Conservation (phyloP, 1,140 invertebrate species). For the Drosophila nikananu region DNA sequence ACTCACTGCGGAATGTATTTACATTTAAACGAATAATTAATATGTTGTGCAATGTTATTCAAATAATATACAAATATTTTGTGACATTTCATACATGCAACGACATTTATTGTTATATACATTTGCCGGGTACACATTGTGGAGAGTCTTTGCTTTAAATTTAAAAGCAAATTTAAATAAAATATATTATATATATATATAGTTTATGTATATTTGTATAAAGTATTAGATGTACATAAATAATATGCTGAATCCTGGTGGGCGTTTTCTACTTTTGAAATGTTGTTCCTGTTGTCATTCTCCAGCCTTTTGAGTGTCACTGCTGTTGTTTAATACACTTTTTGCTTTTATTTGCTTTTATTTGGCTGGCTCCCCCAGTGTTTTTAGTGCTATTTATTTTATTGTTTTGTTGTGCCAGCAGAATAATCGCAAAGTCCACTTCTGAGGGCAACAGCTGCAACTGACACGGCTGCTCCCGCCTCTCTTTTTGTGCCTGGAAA, state of each 20-base stretch:
- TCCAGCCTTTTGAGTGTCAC: neutral
- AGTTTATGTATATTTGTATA: neutral
- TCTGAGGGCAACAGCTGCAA: constrained; percentile 35
- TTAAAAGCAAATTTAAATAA: too few relatives aligned
- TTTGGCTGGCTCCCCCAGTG: neutral
- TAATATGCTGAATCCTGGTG: neutral
- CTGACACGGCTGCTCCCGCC: constrained; percentile 4
- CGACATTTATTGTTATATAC: neutral
- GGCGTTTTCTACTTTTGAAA: neutral
- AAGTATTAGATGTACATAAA: neutral
- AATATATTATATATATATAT: too few relatives aligned
- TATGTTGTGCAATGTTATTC: neutral
- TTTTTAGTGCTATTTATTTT: constrained; percentile 28
- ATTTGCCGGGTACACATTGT: neutral
- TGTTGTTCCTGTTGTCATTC: neutral
- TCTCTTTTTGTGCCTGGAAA: constrained; percentile 9
- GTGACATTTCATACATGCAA: neutral
- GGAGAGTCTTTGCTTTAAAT: too few relatives aligned
- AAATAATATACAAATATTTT: neutral
- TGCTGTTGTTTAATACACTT: constrained; percentile 1
- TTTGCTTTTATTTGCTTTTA: constrained; percentile 2
- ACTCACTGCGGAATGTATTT: constrained; percentile 2
- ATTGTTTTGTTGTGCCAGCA: constrained; percentile 35
- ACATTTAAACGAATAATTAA: constrained; percentile 1
- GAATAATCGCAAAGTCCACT: constrained; percentile 37